Conservation (phyloP, 1,140 invertebrate genomes). For the Nixonia krombeini region DNA sequence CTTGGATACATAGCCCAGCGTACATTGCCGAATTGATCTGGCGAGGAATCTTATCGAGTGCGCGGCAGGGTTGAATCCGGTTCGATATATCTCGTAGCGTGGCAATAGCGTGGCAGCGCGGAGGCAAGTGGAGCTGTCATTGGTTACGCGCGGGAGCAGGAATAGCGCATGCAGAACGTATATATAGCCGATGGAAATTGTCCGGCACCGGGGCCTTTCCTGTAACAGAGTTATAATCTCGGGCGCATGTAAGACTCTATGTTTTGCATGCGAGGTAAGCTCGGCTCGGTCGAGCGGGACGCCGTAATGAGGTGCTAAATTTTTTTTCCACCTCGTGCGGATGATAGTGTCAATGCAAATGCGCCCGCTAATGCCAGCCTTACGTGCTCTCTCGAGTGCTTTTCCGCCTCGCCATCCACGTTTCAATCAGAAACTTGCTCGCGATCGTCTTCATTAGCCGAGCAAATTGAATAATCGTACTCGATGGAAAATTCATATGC, state of each 20-base stretch:
- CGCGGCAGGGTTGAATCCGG: no score
- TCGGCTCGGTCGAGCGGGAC: slow-evolving; percentile 31
- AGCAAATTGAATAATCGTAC: no score
- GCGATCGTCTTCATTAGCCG: no score
- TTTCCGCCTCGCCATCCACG: no score
- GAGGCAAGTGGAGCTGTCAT: slow-evolving; percentile 13
- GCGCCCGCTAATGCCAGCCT: not conserved
- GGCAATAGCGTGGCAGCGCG: not conserved
- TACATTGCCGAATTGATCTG: no score
- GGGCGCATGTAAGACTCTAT: slow-evolving; percentile 39
- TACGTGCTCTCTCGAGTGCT: no score
- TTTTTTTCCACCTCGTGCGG: slow-evolving; percentile 18
- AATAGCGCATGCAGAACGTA: slow-evolving; percentile 42
- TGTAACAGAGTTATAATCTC: slow-evolving; percentile 47
- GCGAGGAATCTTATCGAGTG: no score
- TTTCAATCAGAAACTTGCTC: no score
- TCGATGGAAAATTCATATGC: not conserved
- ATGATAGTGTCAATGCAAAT: slow-evolving; percentile 25
- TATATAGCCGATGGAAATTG: slow-evolving; percentile 31
- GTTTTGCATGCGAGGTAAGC: slow-evolving; percentile 37
- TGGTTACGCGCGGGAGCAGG: slow-evolving; percentile 32
- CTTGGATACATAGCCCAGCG: no score
- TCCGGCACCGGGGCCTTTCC: slow-evolving; percentile 12
- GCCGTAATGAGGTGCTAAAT: slow-evolving; percentile 33
- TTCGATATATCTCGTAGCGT: not conserved